phyloP scores from a whole-genome alignment of 2,797 vertebrate species.

The Cynopterus sphinx region DNA sequence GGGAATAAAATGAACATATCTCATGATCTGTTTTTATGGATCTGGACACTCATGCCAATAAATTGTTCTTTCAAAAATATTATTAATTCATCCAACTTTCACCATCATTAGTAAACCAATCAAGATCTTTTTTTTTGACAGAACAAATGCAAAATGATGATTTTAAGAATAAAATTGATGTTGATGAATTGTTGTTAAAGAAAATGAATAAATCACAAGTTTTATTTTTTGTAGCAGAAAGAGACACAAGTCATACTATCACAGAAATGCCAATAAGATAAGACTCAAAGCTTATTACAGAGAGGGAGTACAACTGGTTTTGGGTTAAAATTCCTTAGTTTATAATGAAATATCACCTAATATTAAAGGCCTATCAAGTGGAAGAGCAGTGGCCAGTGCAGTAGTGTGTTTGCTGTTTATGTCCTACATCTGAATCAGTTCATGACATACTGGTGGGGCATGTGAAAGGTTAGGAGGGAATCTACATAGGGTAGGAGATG shows the following conservation, averaged over 20 bases:
- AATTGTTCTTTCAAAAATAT: neutral
- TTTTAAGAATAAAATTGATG: neutral
- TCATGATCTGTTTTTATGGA: no score
- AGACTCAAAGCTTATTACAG: neutral
- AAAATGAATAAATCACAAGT: neutral
- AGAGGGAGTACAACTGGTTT: neutral
- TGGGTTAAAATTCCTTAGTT: neutral
- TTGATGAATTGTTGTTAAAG: neutral
- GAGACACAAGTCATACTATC: neutral
- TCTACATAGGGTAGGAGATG: neutral
- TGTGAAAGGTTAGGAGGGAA: neutral
- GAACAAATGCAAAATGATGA: neutral
- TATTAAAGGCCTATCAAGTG: accelerated
- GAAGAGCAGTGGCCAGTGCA: neutral
- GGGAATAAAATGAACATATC: neutral
- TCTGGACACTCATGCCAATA: neutral
- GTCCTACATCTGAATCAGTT: neutral
- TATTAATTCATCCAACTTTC: neutral
- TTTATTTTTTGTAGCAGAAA: neutral
- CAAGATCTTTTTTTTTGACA: neutral
- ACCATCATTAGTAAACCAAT: neutral
- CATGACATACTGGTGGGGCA: no score
- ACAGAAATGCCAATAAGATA: neutral
- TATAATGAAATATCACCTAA: neutral
- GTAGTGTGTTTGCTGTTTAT: neutral